These are phyloP conservation scores for Theretra japonica DNA, from an alignment of 2,888 invertebrate genomes.

Conservation along the genomic window DNA sequence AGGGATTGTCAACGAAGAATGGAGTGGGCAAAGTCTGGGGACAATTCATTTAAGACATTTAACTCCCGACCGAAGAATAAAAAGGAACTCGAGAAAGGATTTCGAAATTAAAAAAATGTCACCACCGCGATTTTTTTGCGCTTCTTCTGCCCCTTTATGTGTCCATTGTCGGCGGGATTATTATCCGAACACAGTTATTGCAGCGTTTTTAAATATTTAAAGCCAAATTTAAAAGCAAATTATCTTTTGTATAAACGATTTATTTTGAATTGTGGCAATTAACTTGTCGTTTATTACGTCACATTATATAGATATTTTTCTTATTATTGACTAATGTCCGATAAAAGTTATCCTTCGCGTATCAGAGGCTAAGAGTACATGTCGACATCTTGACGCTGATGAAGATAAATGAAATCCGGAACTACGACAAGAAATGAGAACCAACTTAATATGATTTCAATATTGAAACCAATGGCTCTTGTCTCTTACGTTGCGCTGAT, in stretches of 20 bases:
- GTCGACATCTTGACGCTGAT: too few species aligned
- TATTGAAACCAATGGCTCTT: too few species aligned
- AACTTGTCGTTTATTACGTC: not conserved
- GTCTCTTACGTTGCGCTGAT: too few species aligned
- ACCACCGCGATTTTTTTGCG: slow-evolving; percentile 49
- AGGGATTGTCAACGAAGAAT: slow-evolving; percentile 72
- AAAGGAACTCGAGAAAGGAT: slow-evolving; percentile 59
- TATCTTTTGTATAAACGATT: not conserved
- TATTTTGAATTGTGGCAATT: not conserved
- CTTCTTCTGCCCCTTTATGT: slow-evolving; percentile 46
- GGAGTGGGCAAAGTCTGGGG: slow-evolving; percentile 55
- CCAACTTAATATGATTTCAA: too few species aligned
- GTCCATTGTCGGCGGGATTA: not conserved
- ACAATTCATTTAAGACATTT: slow-evolving; percentile 71
- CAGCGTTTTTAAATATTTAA: not conserved
- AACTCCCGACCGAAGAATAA: slow-evolving; percentile 57
- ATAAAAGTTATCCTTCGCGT: too few species aligned
- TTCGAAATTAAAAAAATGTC: slow-evolving; percentile 60
- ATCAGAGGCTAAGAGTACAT: too few species aligned
- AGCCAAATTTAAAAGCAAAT: not conserved
- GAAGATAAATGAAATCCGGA: too few species aligned
- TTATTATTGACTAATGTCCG: not conserved
- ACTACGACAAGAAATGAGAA: too few species aligned
- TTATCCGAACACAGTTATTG: slow-evolving; percentile 3
- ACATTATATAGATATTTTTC: not conserved